Percentiles rank a stretch among this genome's conserved stretches.
Conservation (phyloP, 1,140 invertebrate genomes). For the Bombus fervidus region DNA sequence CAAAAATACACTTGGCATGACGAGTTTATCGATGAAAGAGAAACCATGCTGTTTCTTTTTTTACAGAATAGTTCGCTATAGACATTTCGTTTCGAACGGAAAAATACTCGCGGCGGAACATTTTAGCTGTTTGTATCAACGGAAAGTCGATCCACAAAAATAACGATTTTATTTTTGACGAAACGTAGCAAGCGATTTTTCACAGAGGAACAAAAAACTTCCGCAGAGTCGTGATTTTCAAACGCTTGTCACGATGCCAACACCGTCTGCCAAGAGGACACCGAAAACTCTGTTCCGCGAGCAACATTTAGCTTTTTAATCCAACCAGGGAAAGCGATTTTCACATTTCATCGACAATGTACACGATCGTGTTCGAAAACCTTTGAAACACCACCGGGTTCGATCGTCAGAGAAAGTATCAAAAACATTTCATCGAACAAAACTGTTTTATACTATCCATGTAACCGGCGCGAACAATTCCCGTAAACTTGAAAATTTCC, state of each 20-base stretch:
- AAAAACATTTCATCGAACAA: not conserved
- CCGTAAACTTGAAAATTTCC: not conserved
- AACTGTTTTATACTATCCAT: not conserved
- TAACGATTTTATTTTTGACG: constrained; percentile 31
- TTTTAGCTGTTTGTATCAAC: not conserved
- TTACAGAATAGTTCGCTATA: too few relatives aligned
- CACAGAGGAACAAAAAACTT: not conserved
- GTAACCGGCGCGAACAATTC: not conserved
- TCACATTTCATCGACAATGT: not conserved
- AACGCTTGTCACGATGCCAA: constrained; percentile 25
- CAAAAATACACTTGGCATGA: not conserved
- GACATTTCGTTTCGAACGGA: not conserved
- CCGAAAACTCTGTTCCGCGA: not conserved
- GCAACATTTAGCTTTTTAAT: constrained; percentile 15
- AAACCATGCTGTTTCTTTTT: not conserved
- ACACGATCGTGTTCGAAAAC: too few relatives aligned
- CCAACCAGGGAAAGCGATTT: not conserved
- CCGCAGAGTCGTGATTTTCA: not conserved
- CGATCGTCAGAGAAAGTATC: not conserved
- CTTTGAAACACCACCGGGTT: not conserved
- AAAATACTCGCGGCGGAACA: not conserved
- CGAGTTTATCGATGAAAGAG: not conserved
- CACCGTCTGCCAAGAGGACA: constrained; percentile 1
- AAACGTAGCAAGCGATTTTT: not conserved
- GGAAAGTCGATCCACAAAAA: not conserved